phyloP scores from a whole-genome alignment of 2,888 invertebrate genomes.

The Zaprionus obscuricornis region DNA sequence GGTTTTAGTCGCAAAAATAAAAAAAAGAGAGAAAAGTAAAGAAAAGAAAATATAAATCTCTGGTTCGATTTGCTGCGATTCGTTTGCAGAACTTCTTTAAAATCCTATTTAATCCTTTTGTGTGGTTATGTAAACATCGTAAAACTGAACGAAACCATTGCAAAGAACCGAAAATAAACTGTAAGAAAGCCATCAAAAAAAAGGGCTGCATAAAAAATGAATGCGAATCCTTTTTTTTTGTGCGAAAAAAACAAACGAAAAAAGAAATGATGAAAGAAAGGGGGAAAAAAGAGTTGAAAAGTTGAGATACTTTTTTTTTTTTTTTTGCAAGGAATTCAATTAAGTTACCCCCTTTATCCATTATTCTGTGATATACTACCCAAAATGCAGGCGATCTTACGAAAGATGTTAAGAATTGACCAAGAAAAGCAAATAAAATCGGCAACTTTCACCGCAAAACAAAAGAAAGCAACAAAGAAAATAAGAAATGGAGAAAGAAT shows the following conservation, averaged over 20 bases:
- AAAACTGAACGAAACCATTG: slow-evolving; percentile 41
- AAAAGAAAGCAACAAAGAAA: background rate
- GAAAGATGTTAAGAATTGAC: slow-evolving; percentile 27
- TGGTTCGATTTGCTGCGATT: slow-evolving; percentile 36
- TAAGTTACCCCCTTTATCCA: slow-evolving; percentile 48
- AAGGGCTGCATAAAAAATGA: slow-evolving; percentile 34
- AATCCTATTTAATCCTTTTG: slow-evolving; percentile 74
- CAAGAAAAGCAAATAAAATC: slow-evolving; percentile 55
- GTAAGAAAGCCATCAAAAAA: slow-evolving; percentile 21
- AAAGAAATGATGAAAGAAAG: slow-evolving; percentile 25
- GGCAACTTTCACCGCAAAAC: slow-evolving; percentile 67
- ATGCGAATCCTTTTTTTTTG: slow-evolving; percentile 33
- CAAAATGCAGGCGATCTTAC: slow-evolving; percentile 10
- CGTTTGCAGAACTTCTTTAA: slow-evolving; percentile 47
- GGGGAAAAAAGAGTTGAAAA: slow-evolving; percentile 63
- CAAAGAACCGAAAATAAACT: slow-evolving; percentile 19
- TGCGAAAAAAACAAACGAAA: slow-evolving; percentile 22
- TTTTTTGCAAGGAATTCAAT: slow-evolving; percentile 56
- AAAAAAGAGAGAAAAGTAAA: background rate
- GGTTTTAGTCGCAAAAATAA: background rate
- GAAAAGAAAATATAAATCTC: background rate
- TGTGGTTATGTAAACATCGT: slow-evolving; percentile 73
- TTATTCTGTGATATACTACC: slow-evolving; percentile 12
- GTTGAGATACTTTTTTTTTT: slow-evolving; percentile 52
- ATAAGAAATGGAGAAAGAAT: background rate